Percentiles rank a stretch among this genome's conserved stretches.
These are phyloP conservation scores for Clarias laeviceps DNA, from an alignment of 2,797 vertebrate species.

Conservation along the genomic window DNA sequence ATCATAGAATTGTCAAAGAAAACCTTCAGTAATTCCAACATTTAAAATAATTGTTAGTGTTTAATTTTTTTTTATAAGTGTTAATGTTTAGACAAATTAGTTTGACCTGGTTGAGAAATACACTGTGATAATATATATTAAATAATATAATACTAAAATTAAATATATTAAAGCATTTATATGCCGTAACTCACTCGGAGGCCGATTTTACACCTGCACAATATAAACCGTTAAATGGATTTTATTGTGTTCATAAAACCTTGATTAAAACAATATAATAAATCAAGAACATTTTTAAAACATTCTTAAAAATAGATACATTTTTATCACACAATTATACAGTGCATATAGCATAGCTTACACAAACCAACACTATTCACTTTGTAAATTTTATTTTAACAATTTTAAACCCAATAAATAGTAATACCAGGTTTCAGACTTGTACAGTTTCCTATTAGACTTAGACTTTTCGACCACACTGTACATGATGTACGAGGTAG, in stretches of 20 bases:
- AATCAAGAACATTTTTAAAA: neutral
- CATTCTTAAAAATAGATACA: neutral
- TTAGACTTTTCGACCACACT: slow-evolving; percentile 15
- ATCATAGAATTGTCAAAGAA: neutral
- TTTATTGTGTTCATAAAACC: neutral
- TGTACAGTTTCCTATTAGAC: neutral
- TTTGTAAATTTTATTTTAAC: neutral
- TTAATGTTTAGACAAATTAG: neutral
- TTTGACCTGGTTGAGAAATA: neutral
- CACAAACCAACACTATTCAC: neutral
- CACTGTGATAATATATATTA: too few relatives aligned
- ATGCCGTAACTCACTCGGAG: neutral
- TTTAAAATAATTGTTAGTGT: neutral
- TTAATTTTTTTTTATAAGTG: neutral
- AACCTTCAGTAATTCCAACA: neutral
- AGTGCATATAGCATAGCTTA: too few relatives aligned
- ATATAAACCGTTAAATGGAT: neutral
- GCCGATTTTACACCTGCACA: too few relatives aligned
- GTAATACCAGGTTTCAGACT: neutral
- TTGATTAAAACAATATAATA: neutral
- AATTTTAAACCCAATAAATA: neutral
- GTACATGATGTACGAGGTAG: slow-evolving; percentile 25
- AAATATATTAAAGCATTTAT: neutral
- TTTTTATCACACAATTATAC: neutral
- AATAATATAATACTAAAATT: too few relatives aligned